These are phyloP conservation scores for Montipora capitata DNA, from an alignment of 92 coral and sea anemone species.

Conservation along the genomic window DNA sequence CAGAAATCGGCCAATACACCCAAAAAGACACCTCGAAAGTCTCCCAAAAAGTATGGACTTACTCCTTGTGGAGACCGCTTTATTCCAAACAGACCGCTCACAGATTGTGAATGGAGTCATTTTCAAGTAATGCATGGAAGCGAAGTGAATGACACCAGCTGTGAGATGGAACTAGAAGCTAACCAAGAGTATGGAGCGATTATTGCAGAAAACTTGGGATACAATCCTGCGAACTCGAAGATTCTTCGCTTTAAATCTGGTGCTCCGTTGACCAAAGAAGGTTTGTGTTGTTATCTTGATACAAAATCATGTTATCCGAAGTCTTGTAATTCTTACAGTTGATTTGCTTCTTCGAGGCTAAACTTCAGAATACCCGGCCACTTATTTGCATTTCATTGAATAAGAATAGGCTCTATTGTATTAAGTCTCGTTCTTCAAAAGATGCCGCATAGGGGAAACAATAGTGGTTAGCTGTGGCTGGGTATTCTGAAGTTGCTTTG, in stretches of 20 bases:
- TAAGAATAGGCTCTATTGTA: too few relatives aligned
- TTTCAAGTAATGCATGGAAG: constrained; percentile 85
- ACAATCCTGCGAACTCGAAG: constrained; percentile 57
- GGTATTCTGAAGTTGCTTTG: too few relatives aligned
- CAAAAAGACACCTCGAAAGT: constrained; percentile 81
- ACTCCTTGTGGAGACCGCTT: constrained; percentile 91
- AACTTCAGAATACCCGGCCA: too few relatives aligned
- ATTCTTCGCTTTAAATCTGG: constrained; percentile 92
- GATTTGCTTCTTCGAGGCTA: too few relatives aligned
- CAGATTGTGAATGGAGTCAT: constrained; percentile 93
- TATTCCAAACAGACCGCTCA: constrained; percentile 86
- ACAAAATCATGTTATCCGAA: too few relatives aligned
- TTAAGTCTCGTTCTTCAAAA: too few relatives aligned
- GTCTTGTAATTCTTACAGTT: too few relatives aligned
- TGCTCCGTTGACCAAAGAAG: constrained; percentile 93
- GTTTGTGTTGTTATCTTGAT: constrained; percentile 28
- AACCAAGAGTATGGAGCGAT: constrained; percentile 38
- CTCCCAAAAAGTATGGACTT: constrained; percentile 71
- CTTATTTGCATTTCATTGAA: too few relatives aligned
- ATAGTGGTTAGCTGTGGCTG: too few relatives aligned
- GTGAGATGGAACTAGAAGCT: constrained; percentile 66
- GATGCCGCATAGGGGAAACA: too few relatives aligned
- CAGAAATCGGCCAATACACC: constrained; percentile 81
- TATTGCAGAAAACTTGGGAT: constrained; percentile 37
- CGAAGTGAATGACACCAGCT: constrained; percentile 50